A percentile compares a stretch with the other conserved stretches of the same genome.
phyloP scores from a whole-genome alignment of 2,797 vertebrate genomes.

The Coracias cyanogaster region DNA sequence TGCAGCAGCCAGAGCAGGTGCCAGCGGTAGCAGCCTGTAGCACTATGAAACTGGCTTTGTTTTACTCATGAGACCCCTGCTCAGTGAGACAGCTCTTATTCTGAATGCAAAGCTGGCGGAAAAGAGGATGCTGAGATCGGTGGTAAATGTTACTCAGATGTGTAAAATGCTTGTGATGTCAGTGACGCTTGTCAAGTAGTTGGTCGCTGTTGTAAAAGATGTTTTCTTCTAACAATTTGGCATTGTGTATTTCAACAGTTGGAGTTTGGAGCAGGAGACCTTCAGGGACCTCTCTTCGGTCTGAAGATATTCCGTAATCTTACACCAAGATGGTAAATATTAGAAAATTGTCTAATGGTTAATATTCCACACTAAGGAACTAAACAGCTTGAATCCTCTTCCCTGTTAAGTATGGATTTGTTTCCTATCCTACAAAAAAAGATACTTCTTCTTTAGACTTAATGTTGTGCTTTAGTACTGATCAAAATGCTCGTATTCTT shows the following conservation, averaged over 20 bases:
- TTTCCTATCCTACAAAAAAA: neutral
- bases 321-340: conserved; percentile 90
- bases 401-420: neutral
- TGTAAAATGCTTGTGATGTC: neutral
- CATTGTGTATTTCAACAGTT: conserved; percentile 79
- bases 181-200: rapidly evolving
- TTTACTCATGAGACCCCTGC: neutral
- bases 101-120: neutral
- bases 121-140: neutral
- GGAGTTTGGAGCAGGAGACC: conserved; percentile 95
- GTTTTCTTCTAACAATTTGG: neutral
- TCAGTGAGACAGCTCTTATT: neutral
- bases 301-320: conserved; percentile 96
- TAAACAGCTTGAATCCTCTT: neutral
- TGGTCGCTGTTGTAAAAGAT: neutral
- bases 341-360: neutral
- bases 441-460: neutral
- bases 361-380: neutral
- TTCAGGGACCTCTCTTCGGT: conserved; percentile 93
- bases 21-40: neutral
- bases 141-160: neutral
- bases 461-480: neutral
- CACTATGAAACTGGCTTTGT: neutral
- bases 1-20: neutral
- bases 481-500: neutral